phyloP scores from a whole-genome alignment of 1,140 invertebrate genomes.

The Drosophila navojoa region DNA sequence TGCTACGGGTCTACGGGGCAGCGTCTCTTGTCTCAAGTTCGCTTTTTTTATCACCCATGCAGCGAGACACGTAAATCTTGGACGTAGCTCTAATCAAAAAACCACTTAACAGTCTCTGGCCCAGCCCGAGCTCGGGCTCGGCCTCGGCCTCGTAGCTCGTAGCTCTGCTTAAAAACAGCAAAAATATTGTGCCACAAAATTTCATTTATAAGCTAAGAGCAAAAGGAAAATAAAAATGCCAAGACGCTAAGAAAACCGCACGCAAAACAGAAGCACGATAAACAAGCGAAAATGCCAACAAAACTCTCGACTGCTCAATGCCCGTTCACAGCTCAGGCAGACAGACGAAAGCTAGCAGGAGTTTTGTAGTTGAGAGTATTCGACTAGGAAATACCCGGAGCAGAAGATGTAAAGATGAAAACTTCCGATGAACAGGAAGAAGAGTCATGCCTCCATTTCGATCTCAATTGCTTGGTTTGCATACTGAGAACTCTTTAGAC shows the following conservation, averaged over 20 bases:
- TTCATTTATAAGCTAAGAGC: conserved; percentile 56
- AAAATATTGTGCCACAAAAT: conserved; percentile 72
- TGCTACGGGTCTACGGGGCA: background rate
- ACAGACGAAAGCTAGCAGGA: too few relatives aligned
- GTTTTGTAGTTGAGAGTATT: too few relatives aligned
- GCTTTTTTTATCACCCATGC: conserved; percentile 47
- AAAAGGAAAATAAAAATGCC: conserved; percentile 1
- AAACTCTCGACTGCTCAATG: too few relatives aligned
- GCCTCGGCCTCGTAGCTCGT: too few relatives aligned
- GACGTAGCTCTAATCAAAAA: conserved; percentile 71
- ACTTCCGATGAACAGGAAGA: too few relatives aligned
- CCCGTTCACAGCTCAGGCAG: too few relatives aligned
- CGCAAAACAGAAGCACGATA: conserved; percentile 3
- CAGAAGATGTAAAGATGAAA: too few relatives aligned
- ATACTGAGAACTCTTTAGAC: too few relatives aligned
- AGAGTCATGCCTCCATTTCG: too few relatives aligned
- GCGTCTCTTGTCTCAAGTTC: conserved; percentile 13
- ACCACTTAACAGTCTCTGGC: conserved; percentile 67
- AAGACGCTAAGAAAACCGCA: conserved; percentile 10
- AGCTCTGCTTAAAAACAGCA: conserved; percentile 62
- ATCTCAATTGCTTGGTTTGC: too few relatives aligned
- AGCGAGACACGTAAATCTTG: conserved; percentile 56
- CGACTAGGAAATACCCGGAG: too few relatives aligned
- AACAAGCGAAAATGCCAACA: too few relatives aligned
- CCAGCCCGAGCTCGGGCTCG: conserved; percentile 4